Base-by-base conservation (phyloP, 2,797 vertebrate species). In the Sebastes matsubarae region DNA sequence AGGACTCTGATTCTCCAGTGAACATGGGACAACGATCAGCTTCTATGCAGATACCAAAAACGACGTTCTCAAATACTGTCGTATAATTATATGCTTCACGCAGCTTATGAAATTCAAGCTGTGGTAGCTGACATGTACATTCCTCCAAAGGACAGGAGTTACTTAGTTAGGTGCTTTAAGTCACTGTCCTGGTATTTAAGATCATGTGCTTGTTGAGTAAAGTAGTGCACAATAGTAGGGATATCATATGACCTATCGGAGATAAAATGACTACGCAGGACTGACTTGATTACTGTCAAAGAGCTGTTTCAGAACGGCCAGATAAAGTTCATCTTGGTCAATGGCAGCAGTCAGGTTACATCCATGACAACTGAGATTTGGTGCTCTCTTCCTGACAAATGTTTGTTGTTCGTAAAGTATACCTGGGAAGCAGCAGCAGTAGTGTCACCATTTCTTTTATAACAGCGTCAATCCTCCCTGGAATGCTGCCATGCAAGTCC, bases 181-280 rank as follows among this genome's bases (percentile, higher is more conserved):
- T 87, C 76, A 85, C 81, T 63, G 63, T 80, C 64, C 86, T 72
- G 80, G 82, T 84, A 88, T 93, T 92, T 76, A 75, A 82, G 76
- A 91, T 77, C 52, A 42, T 83, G 75, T 82, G 79, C 72, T 61
- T 85, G 87, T 85, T 80, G 70, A 88, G 81, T 84, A 82, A 84
- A 83, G 78, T 30, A 74, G 70, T 30, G 68, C 61, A 87, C 81
- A 92, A 91, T 72, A 66, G 86, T 22, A 25, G 32, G 70, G 80
- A 91, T 94, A 89, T 94, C 89, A 63, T 68, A 81, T 93, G 64
- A 87, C 92, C 81, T 61, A 83, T 69, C 32, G 30, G 63, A 91
- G 82, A 93, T 92, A 87, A 91, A 94, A 91, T 88, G 76, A 85
- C 87, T 68, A 81, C 22, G 73, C 80, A 87, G 81, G 77, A 81